phyloP scores from a whole-genome alignment of 2,113 vertebrate species.

The Pseudonaja textilis region DNA sequence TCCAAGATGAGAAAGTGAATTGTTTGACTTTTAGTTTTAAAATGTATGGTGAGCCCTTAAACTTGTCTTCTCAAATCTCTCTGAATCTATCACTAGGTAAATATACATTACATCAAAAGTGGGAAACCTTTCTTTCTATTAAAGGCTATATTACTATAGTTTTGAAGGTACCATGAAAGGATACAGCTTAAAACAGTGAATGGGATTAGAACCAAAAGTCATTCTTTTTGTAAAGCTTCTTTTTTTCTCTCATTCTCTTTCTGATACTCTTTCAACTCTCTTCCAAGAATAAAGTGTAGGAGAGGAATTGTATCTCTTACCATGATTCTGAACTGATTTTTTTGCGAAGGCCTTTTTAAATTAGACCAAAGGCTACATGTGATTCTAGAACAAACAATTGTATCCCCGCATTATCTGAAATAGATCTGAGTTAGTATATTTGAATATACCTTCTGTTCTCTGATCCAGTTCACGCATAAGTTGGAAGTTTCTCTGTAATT shows the following conservation, averaged over 20 bases:
- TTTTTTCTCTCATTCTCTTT: neutral
- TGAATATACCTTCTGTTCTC: constrained; percentile 86
- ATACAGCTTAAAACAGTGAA: neutral
- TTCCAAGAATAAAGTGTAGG: neutral
- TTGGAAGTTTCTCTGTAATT: constrained; percentile 95
- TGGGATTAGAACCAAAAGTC: neutral
- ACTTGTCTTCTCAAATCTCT: neutral
- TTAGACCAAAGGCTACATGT: neutral
- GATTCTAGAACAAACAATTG: neutral
- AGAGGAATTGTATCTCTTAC: neutral
- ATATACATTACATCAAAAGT: neutral
- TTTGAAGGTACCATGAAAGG: neutral
- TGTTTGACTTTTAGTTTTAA: neutral
- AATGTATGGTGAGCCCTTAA: neutral
- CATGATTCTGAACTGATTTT: neutral
- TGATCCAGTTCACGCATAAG: constrained; percentile 95
- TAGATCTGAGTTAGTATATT: neutral
- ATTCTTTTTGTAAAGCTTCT: neutral
- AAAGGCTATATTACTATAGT: neutral
- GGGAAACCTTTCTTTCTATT: neutral
- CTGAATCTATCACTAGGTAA: neutral
- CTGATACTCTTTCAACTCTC: neutral
- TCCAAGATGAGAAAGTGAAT: no score
- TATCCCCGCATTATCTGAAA: neutral
- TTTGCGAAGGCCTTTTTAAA: neutral